These are phyloP conservation scores for Mesoclemmys tuberculata DNA, from an alignment of 2,113 vertebrate species.

Conservation along the genomic window DNA sequence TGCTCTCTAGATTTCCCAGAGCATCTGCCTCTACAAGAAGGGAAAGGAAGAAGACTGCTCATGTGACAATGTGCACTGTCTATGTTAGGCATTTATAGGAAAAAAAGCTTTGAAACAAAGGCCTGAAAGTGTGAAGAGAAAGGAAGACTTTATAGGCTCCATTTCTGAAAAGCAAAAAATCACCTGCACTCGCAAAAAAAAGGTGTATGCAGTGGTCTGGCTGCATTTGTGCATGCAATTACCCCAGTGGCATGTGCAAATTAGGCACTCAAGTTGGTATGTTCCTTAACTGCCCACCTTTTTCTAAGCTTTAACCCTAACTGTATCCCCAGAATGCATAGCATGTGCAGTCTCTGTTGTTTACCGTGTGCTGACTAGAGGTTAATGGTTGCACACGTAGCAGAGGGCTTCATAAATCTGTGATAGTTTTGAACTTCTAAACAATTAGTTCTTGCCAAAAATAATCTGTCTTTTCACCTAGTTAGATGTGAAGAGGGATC, in stretches of 20 bases:
- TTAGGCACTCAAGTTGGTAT: neutral
- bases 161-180: neutral
- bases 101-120: neutral
- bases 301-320: neutral
- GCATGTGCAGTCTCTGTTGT: neutral
- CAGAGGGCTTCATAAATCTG: slow-evolving; percentile 31
- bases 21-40: neutral
- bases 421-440: slow-evolving; percentile 19
- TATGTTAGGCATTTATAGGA: neutral
- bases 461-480: slow-evolving; percentile 16
- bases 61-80: neutral
- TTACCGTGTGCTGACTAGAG: neutral
- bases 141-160: neutral
- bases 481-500: neutral
- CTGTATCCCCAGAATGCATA: neutral
- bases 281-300: neutral
- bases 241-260: neutral
- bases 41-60: neutral
- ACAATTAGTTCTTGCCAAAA: slow-evolving; percentile 26
- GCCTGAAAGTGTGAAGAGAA: neutral
- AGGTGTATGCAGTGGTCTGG: neutral
- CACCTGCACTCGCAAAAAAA: neutral
- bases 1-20: neutral
- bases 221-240: slow-evolving; percentile 2
- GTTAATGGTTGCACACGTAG: neutral